Evolutionary conservation across 1,140 invertebrate species (phyloP), one percentile per base, ranked within the genome.

Genomic region (Drosophila sulfurigaster): DNA sequence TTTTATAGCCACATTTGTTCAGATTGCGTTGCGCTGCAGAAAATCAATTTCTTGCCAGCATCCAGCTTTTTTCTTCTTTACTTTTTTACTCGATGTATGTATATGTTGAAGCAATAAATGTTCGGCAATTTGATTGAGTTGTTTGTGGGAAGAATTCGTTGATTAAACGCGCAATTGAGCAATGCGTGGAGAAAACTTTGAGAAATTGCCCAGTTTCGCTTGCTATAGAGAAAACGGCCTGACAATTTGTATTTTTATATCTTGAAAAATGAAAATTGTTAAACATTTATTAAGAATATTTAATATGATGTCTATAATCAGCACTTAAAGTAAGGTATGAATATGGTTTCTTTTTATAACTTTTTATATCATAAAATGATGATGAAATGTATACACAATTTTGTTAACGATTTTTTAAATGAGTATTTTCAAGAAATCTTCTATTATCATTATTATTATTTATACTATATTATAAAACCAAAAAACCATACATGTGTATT

Each of bases 1-100:
- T 82, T 85, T 85, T 85, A 85, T 82, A 46, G 78, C 75, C 75
- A 72, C 82, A 83, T 83, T 83, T 67, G 73, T 59, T 32, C 57
- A 69, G 71, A 74, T 74, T 74, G 71, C 64, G 68, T 54, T 48
- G 58, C 28, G 65, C 78, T 85, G 79, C 78, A 67, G 67, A 76
- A 78, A 87, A 86, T 87, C 82, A 86, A 86, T 82, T 86, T 82
- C 73, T 75, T 58, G 28, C 20, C 65, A 49, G 20, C 59, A 79
- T 81, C 59, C 20, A 30, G 5, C 49, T 11, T 51, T 25, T 59
- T 63, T 75, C 38, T 30, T 51, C 51, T 57, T n/a, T 6, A 30
- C 20, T 38, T 57, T 45, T 28, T 52, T 62, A 20, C 15, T 2
- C 20, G 2, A 35, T 32, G 11, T 13, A 35, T 32, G 11, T 13